These are phyloP conservation scores for Ondatra zibethicus DNA, from an alignment of 2,113 vertebrate genomes.

Conservation along the genomic window DNA sequence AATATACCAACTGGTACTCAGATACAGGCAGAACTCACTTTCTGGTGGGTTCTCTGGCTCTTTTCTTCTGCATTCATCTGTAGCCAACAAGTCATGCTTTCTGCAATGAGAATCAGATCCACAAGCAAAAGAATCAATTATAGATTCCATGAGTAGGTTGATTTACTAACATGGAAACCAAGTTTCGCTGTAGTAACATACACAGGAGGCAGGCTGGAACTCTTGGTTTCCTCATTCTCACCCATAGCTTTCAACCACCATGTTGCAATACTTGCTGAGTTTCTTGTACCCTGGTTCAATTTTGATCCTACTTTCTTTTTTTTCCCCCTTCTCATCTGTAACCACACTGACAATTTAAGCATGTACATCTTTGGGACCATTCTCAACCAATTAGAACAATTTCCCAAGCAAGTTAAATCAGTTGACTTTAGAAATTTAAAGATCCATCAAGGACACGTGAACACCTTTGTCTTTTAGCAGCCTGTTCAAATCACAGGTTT, in stretches of 20 bases:
- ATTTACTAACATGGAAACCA: neutral
- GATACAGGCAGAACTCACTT: neutral
- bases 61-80: neutral
- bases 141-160: neutral
- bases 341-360: neutral
- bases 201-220: conserved; percentile 61
- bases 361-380: neutral
- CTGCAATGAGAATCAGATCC: neutral
- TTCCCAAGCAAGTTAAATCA: neutral
- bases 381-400: neutral
- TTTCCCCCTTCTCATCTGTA: neutral
- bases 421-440: neutral
- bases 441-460: neutral
- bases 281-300: conserved; percentile 64
- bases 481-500: neutral
- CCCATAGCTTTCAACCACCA: conserved; percentile 36
- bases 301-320: neutral
- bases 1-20: conserved; percentile 5
- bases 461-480: neutral
- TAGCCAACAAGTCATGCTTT: neutral
- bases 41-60: neutral
- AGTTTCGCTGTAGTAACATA: neutral
- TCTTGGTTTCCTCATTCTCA: neutral
- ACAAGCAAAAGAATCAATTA: neutral
- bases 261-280: conserved; percentile 31